Percentiles rank a stretch among this genome's conserved stretches.
phyloP scores from a whole-genome alignment of 2,888 invertebrate species.

The Anticlea derivata region DNA sequence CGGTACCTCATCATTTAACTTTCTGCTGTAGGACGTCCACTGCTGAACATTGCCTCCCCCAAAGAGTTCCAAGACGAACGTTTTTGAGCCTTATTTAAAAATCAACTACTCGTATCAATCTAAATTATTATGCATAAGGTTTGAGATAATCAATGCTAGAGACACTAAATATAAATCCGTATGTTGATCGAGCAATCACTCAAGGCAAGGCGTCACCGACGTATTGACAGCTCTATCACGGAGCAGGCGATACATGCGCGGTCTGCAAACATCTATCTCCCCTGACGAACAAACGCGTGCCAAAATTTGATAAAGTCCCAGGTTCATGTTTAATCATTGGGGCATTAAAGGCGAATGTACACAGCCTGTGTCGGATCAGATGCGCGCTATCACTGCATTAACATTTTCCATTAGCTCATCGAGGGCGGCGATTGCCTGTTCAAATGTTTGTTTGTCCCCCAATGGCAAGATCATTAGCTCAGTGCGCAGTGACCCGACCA shows the following conservation, averaged over 20 bases:
- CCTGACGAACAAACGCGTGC: slow-evolving; percentile 75
- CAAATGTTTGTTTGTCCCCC: slow-evolving; percentile 50
- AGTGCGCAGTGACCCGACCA: slow-evolving; percentile 2
- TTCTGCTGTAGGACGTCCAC: too few relatives aligned
- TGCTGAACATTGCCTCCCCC: too few relatives aligned
- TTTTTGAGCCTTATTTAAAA: too few relatives aligned
- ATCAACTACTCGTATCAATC: too few relatives aligned
- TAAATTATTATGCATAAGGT: too few relatives aligned
- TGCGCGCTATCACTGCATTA: slow-evolving; percentile 63
- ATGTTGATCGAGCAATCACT: slow-evolving; percentile 75
- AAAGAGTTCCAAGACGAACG: too few relatives aligned
- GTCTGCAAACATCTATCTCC: slow-evolving; percentile 73
- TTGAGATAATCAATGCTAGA: too few relatives aligned
- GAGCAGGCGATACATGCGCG: slow-evolving; percentile 67
- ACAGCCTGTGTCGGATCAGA: slow-evolving; percentile 37
- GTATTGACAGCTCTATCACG: slow-evolving; percentile 78
- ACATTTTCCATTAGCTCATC: slow-evolving; percentile 67
- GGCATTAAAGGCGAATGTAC: slow-evolving; percentile 66
- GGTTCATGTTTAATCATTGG: slow-evolving; percentile 79
- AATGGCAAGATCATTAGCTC: slow-evolving; percentile 39
- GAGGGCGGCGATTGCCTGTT: slow-evolving; percentile 52
- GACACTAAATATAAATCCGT: slow-evolving; percentile 36
- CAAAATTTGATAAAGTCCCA: slow-evolving; percentile 80
- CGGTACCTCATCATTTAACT: too few relatives aligned
- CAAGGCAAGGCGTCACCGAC: slow-evolving; percentile 58